Evolutionary conservation across 1,140 invertebrate species (phyloP).

Genomic region (Trichomalopsis sarcophagae): DNA sequence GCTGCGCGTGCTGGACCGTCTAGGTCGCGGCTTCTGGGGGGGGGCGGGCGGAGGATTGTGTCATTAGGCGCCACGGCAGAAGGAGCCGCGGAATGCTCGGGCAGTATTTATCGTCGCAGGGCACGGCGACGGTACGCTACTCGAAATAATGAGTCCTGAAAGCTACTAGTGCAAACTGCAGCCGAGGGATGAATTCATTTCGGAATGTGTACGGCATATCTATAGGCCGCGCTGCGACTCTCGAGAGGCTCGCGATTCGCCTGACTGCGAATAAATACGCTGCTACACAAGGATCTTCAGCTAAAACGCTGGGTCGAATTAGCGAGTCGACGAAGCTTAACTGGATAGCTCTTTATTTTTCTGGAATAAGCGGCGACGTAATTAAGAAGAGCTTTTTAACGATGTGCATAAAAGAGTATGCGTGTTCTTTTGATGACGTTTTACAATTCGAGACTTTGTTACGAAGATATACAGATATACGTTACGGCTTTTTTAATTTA

Average conservation of each 20-base stretch:
- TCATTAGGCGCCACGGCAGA: not conserved
- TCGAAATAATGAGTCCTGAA: not conserved
- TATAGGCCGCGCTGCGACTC: no score
- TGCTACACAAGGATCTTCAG: no score
- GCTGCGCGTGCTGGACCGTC: not conserved
- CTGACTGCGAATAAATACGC: no score
- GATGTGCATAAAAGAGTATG: no score
- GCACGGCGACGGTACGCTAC: no score
- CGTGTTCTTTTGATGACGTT: not conserved
- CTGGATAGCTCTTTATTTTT: no score
- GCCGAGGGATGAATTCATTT: not conserved
- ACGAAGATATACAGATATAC: not conserved
- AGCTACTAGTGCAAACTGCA: not conserved
- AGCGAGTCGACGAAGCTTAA: no score
- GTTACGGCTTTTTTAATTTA: not conserved
- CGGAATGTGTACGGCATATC: not conserved
- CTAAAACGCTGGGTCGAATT: no score
- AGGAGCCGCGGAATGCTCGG: not conserved
- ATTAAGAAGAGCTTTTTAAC: no score
- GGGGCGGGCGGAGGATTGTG: not conserved
- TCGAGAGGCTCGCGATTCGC: no score
- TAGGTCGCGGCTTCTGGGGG: not conserved
- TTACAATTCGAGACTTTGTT: not conserved
- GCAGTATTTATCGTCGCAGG: not conserved
- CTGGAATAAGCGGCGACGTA: no score